Base-by-base conservation (phyloP, 1,140 invertebrate species). In the Pseudomyrmex dendroicus region DNA sequence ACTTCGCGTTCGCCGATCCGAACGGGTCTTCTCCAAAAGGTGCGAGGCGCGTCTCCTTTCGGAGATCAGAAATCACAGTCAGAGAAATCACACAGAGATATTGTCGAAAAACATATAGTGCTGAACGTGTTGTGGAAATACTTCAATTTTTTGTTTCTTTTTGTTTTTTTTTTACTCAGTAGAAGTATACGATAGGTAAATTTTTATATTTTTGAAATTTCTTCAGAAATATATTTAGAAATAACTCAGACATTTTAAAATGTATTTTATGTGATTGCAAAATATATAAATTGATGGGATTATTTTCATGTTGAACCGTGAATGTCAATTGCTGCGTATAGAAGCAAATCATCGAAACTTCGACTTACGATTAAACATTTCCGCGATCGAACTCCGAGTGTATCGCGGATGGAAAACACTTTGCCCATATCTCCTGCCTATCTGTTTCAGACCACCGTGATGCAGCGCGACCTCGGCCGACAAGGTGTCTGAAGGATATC, bases 1-100 rank as follows among this genome's bases (percentile, higher is more conserved):
- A 94, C 92, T 94, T 92, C 91, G 93, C 93, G 93, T 93, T 91
- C 91, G 92, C 91, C 92, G 93, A 88, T 92, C 89, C 91, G 93
- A 91, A 90, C 90, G 91, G 91, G 92, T 92, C 92, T 84, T 89
- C 84, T 91, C 56, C 17, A 63, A 84, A 89, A 88, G 80, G 77
- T 82, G 84, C 84, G 77, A 44, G 54, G 62, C 50, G 46, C 10
- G 9, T 67, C 35, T 7, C 25, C 54, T 2, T 57, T 52, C 63
- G 56, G 17, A 50, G 17, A 10, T 5, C 13, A 15, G 54, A 46
- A 7, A 52, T n/a, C 7, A 2, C 7, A 20, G 48, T 67, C 46
- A 8, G 57, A 22, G 48, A 44, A 77, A 77, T 22, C 54, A 22
- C 48, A 67, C 12, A 12, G 15, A 76, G n/a, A 35, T 13, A 13